A percentile compares a stretch with the other conserved stretches of the same genome.
phyloP scores from a whole-genome alignment of 2,113 vertebrate species.

The Atherinomorus stipes region DNA sequence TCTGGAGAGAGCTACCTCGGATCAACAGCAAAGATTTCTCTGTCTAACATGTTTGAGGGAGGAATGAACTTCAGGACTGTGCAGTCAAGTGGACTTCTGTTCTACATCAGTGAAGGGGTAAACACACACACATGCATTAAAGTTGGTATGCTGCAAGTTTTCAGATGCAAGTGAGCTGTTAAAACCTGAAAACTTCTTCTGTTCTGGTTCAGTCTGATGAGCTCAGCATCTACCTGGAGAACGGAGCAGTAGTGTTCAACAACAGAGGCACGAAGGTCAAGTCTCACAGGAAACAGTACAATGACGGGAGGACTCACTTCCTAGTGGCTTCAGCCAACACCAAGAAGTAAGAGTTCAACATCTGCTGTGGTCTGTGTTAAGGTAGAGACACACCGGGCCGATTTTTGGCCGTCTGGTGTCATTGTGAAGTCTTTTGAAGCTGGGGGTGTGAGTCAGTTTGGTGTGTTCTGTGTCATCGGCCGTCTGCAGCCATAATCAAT shows the following conservation, averaged over 20 bases:
- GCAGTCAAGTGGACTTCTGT: conserved; percentile 90
- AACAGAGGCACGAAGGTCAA: conserved; percentile 88
- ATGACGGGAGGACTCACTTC: conserved; percentile 91
- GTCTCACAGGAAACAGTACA: conserved; percentile 87
- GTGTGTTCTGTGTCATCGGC: too few species aligned
- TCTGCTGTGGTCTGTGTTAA: background rate
- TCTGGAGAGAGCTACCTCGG: conserved; percentile 91
- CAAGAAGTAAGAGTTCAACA: conserved; percentile 83
- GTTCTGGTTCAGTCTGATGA: conserved; percentile 84
- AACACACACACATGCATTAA: background rate
- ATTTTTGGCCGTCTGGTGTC: too few species aligned
- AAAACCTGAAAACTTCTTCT: background rate
- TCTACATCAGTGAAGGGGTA: conserved; percentile 91
- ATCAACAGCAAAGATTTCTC: conserved; percentile 89
- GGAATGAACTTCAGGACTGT: conserved; percentile 93
- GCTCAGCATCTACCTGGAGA: conserved; percentile 91
- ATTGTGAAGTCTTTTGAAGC: too few species aligned
- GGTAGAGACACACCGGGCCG: too few species aligned
- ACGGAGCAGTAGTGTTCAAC: conserved; percentile 90
- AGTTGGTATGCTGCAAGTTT: fast-evolving
- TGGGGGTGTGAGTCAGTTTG: too few species aligned
- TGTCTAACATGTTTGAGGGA: conserved; percentile 91
- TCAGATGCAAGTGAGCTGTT: background rate
- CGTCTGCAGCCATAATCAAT: too few species aligned
- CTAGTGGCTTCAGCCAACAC: conserved; percentile 87